Base-by-base conservation (phyloP, 2,888 invertebrate genomes). In the Crepidodera aurea region DNA sequence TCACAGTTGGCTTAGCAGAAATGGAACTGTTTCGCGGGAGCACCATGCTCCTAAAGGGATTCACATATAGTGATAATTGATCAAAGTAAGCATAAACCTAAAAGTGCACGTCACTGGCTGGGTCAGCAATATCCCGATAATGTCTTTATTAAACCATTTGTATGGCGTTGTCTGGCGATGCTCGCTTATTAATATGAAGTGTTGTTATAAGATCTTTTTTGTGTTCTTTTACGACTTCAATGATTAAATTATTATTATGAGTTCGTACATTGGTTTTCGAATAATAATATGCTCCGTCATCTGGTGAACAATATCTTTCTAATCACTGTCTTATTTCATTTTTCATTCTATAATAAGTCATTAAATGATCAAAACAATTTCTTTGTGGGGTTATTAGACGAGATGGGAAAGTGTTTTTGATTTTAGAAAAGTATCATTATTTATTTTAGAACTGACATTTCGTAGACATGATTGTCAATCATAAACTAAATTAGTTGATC, bases 61-160 rank as follows among this genome's bases (percentile, higher is more conserved):
- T n/a, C n/a, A n/a, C n/a, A n/a, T n/a, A n/a, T n/a, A n/a, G n/a
- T n/a, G n/a, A n/a, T n/a, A n/a, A n/a, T n/a, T n/a, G n/a, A n/a
- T n/a, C n/a, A n/a, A n/a, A n/a, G n/a, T n/a, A n/a, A n/a, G n/a
- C n/a, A n/a, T 22, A 22, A 22, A 22, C 3, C 22, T 22, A 22
- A 2, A 34, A 18, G 18, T 5, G 60, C 15, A 48, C 65, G 67
- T 57, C 63, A 7, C 29, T 67, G 67, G 3, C 10, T 12, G n/a
- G 19, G 4, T 34, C 37, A 48, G 66, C 58, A 67, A 70, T 69
- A 71, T 67, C 69, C 64, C 60, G 69, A 70, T 72, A 72, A 73
- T 71, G 72, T 73, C 72, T 73, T 69, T 72, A 73, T 73, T 71
- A 70, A 71, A 68, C 66, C 69, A 70, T 70, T 71, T 60, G 62